Evolutionary conservation across 2,888 invertebrate genomes (phyloP), one percentile per base, ranked within the genome.

Genomic region (Mamestra brassicae): DNA sequence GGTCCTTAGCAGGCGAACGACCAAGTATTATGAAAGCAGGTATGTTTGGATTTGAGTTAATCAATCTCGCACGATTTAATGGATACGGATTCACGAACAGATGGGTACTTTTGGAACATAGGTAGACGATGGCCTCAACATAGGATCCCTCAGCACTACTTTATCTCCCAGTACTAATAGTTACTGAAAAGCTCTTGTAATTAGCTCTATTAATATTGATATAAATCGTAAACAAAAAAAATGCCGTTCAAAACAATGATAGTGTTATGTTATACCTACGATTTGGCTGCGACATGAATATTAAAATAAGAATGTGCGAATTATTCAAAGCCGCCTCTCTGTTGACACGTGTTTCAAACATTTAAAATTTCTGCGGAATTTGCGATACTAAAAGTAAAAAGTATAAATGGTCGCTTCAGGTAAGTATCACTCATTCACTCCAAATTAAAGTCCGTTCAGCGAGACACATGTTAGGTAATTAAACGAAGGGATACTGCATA

Each of bases 351-450:
- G 4, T 52, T 42, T 50, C 7, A 5, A 61, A 36, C 17, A 62
- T 45, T 26, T 62, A n/a, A 73, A 73, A 52, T 58, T 71, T 52
- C n/a, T 45, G 10, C 15, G 15, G 17, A 73, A 36, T 67, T 34
- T 73, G 5, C 15, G 15, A 42, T 60, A 73, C 36, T 36, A 10
- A 61, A 60, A 47, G n/a, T 74, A 74, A 62, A 73, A 73, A 74
- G 0, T 74, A 74, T 74, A 73, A 73, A 74, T 62, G 4, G 13
- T 13, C 13, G 15, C 50, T 66, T 60, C 17, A 26, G 8, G 3
- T 26, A 26, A 26, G 26, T 34, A 34, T 42, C 34, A 34, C 34
- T 50, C 15, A 73, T 34, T 34, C 42, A 73, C 50, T 52, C 11
- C 10, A n/a, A 73, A 58, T n/a, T 42, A 17, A 61, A 54, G 7